A percentile compares a stretch with the other conserved stretches of the same genome.
Evolutionary conservation across 2,888 invertebrate genomes (phyloP).

Genomic region (Orchesellides sinensis): DNA sequence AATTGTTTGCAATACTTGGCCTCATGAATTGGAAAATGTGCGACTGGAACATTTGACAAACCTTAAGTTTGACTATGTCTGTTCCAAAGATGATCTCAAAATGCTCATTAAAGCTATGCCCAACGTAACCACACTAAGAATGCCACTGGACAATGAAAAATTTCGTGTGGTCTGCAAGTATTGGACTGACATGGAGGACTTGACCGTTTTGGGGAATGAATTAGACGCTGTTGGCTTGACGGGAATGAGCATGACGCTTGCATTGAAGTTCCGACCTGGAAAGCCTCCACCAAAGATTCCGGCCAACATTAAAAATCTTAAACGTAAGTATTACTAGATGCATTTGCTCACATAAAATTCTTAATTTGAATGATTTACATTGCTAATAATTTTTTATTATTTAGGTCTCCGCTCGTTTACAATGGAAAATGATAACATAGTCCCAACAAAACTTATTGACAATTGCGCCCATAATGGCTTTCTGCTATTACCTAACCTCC

Average conservation of each 20-base stretch:
- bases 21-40: background rate
- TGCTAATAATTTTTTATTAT: background rate
- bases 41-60: background rate
- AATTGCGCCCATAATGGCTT: constrained; percentile 19
- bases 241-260: no score
- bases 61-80: background rate
- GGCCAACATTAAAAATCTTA: constrained; percentile 12
- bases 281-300: no score
- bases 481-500: background rate
- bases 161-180: background rate
- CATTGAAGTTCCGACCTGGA: no score
- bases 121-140: background rate
- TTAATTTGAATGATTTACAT: background rate
- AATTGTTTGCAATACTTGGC: background rate
- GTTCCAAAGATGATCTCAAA: background rate
- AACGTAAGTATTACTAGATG: background rate
- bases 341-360: background rate
- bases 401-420: constrained; percentile 6
- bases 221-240: background rate
- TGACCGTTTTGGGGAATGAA: background rate
- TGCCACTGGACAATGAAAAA: background rate
- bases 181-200: background rate
- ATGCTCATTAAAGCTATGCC: background rate
- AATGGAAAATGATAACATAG: background rate
- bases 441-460: constrained; percentile 16